Evolutionary conservation across 2,113 vertebrate genomes (phyloP), one percentile per base, ranked within the genome.

Genomic region (Grammomys dolichurus): DNA sequence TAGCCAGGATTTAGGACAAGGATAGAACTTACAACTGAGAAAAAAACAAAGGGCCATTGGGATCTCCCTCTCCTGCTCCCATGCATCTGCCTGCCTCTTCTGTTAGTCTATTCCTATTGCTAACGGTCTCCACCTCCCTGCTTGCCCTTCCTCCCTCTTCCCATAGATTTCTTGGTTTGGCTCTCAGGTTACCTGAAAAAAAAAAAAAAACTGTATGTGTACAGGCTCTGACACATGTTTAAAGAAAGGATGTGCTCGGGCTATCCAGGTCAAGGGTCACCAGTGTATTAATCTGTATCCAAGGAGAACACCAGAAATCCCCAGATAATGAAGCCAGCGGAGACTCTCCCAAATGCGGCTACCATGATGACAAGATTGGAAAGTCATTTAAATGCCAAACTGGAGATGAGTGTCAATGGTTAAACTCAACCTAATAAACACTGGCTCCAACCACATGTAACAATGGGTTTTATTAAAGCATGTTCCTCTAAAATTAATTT

Each of bases 401-500:
- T 54, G 19, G 67, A 87, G 91, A 84, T 65, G 54, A 60, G 22
- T 73, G 92, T 73, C 88, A 87, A 63, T 85, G 56, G 43, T 95
- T 95, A 85, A 96, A 69, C 12, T 78, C 54, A 73, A 40, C 16
- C 73, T 72, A 69, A 86, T 86, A 96, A 90, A 70, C 36, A 67
- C 75, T 94, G n/a, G 80, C 80, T 76, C 94, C 60, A 89, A 77
- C 14, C 63, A 84, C 69, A 78, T 31, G 20, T 40, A 67, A 76
- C 82, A 90, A 81, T 76, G 87, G 80, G 85, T 95, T 94, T 95
- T 80, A 92, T 87, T 90, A 95, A 95, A 94, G 65, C 48, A 65
- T 22, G 10, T 90, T 48, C 40, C 51, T 92, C 56, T 96, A 87
- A 97, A 92, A 94, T 95, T 92, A 85, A 94, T 90, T 95, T 97